Conservation (phyloP, 2,888 invertebrate genomes). For the Drosophila aldrichi region DNA sequence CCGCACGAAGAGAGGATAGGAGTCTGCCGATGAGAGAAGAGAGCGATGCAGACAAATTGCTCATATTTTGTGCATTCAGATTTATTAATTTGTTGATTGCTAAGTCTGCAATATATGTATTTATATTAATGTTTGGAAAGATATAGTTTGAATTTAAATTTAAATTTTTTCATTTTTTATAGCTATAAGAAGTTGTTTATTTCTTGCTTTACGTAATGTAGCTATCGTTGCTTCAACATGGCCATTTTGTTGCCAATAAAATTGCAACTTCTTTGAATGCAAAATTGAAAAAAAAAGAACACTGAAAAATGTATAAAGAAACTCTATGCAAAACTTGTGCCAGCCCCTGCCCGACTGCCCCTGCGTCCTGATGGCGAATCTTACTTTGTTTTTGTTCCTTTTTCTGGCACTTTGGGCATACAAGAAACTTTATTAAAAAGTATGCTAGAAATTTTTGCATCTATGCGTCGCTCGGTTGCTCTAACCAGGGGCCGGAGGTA, state of each 20-base stretch:
- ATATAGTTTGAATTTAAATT: not conserved
- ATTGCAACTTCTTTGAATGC: constrained; percentile 34
- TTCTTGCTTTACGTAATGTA: constrained; percentile 43
- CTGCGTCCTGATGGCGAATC: constrained; percentile 7
- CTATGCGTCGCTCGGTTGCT: constrained; percentile 40
- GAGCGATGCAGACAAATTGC: not conserved
- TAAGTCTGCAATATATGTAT: no score
- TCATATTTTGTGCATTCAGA: not conserved
- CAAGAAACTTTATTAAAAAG: constrained; percentile 77
- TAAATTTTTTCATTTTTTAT: not conserved
- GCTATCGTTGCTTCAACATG: constrained; percentile 36
- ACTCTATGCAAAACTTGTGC: constrained; percentile 55
- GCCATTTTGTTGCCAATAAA: constrained; percentile 71
- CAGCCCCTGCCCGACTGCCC: not conserved
- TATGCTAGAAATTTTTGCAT: constrained; percentile 68
- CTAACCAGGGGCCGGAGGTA: constrained; percentile 13
- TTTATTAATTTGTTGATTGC: not conserved
- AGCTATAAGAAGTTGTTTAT: constrained; percentile 38
- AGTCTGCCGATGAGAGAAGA: not conserved
- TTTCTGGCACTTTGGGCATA: constrained; percentile 71
- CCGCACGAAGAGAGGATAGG: fast-evolving
- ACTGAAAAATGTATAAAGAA: constrained; percentile 20
- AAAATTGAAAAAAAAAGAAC: constrained; percentile 11
- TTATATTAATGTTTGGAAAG: not conserved
- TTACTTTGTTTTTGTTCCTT: constrained; percentile 31